Evolutionary conservation across 1,140 invertebrate genomes (phyloP).

Genomic region (Procambarus virginalis): DNA sequence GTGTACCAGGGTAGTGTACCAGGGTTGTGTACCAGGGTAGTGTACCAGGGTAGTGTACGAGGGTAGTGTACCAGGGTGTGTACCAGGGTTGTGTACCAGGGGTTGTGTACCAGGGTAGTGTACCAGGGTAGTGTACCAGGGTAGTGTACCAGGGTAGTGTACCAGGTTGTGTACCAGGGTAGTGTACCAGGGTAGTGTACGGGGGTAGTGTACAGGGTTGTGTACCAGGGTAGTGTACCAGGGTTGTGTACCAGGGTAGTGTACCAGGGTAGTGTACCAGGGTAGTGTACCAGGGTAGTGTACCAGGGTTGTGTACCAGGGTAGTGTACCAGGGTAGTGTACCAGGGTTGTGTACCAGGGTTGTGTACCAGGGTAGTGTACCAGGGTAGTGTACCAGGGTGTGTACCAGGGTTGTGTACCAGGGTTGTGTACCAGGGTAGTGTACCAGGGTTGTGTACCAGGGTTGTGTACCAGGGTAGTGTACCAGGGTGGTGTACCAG

Average conservation of each 20-base stretch:
- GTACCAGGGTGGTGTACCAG: background rate
- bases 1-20: too few species aligned
- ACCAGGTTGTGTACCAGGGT: background rate
- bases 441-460: background rate
- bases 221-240: background rate
- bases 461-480: background rate
- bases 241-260: background rate
- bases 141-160: background rate
- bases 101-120: too few species aligned
- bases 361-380: background rate
- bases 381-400: background rate
- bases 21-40: too few species aligned
- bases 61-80: too few species aligned
- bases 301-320: background rate
- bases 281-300: background rate
- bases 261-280: background rate
- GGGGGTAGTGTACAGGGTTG: background rate
- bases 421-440: background rate
- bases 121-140: background rate
- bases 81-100: too few species aligned
- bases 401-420: background rate
- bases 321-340: background rate
- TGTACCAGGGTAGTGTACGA: too few species aligned
- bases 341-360: background rate
- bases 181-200: background rate